phyloP scores from a whole-genome alignment of 2,888 invertebrate genomes.

The Eurytoma adleriae region DNA sequence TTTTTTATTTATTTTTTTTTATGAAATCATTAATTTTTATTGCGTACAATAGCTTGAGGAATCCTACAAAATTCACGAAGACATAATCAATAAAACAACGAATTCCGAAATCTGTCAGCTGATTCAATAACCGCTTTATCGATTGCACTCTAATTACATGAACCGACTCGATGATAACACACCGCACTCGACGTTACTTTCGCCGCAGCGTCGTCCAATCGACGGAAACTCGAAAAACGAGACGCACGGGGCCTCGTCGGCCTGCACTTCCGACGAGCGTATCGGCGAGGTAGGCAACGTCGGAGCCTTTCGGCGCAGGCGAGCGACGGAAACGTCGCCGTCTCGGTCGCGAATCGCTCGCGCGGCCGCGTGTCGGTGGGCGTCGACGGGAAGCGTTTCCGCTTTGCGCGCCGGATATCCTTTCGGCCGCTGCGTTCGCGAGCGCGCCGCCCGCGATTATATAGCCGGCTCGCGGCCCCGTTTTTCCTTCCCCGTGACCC shows the following conservation, averaged over 20 bases:
- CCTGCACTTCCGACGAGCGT: background rate
- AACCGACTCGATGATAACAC: no score
- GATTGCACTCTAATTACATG: no score
- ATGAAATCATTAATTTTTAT: no score
- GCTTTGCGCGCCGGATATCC: constrained; percentile 73
- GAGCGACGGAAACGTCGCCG: constrained; percentile 61
- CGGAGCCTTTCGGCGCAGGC: constrained; percentile 58
- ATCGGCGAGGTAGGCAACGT: constrained; percentile 8
- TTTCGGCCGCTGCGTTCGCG: constrained; percentile 57
- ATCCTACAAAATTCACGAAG: no score
- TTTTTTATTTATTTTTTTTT: no score
- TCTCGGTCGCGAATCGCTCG: constrained; percentile 40
- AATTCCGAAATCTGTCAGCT: no score
- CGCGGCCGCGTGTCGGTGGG: constrained; percentile 53
- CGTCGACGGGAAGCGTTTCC: constrained; percentile 70
- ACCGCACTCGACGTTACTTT: no score
- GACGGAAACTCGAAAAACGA: no score
- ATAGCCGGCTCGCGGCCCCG: constrained; percentile 4
- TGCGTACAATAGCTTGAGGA: no score
- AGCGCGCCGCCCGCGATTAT: constrained; percentile 25
- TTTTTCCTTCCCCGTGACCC: background rate
- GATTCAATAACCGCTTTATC: no score
- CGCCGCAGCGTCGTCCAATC: no score
- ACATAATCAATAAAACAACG: no score
- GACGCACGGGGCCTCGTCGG: background rate